Evolutionary conservation across 1,140 invertebrate species (phyloP).

Genomic region (Cardiocondyla obscurior): DNA sequence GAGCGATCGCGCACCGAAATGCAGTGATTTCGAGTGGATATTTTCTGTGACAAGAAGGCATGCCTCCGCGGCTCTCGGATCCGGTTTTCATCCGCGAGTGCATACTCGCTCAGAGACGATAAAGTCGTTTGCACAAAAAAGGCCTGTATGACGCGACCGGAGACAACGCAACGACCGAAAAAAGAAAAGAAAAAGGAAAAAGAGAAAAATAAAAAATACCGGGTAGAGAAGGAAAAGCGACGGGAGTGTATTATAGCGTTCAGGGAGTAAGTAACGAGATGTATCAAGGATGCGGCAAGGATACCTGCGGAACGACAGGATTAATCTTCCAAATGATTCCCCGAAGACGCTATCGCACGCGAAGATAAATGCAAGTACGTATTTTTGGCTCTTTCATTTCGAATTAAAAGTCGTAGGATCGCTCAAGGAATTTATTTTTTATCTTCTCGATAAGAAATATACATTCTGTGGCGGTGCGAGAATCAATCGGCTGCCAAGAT

Average conservation of each 20-base stretch:
- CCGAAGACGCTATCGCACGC: constrained; percentile 60
- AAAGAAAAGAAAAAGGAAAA: background rate
- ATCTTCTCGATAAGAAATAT: background rate
- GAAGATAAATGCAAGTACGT: constrained; percentile 72
- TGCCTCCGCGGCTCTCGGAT: constrained; percentile 30
- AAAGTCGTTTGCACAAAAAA: constrained; percentile 50
- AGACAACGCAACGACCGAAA: background rate
- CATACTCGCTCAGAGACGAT: constrained; percentile 37
- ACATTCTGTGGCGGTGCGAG: background rate
- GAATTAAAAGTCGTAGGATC: background rate
- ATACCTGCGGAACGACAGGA: constrained; percentile 57
- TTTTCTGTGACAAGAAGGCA: constrained; percentile 61
- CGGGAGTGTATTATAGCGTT: constrained; percentile 67
- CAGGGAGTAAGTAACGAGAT: constrained; percentile 74
- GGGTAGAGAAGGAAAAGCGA: background rate
- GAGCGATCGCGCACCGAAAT: constrained; percentile 8
- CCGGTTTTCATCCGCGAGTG: constrained; percentile 63
- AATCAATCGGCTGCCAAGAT: background rate
- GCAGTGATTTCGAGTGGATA: constrained; percentile 59
- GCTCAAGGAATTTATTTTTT: background rate
- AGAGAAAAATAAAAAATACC: background rate
- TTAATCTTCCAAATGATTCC: constrained; percentile 46
- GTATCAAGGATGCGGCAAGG: constrained; percentile 64
- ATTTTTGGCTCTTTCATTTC: constrained; percentile 62
- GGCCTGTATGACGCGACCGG: constrained; percentile 24